Base-by-base conservation (phyloP, 2,888 invertebrate genomes). In the Polymixis flavicincta region DNA sequence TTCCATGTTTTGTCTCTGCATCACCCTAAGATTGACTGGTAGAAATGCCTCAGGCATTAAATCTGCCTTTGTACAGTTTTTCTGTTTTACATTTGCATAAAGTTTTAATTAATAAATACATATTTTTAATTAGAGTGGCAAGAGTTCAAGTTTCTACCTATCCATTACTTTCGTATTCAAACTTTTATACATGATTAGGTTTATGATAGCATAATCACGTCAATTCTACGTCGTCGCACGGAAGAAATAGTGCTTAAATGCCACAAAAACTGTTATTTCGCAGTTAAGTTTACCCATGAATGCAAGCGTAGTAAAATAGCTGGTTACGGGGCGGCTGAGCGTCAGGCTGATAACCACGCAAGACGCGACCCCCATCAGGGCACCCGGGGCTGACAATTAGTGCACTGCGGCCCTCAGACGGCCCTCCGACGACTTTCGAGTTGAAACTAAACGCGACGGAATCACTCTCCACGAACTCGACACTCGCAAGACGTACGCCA, bases 381-480 rank as follows among this genome's bases (percentile, higher is more conserved):
- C 84, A 85, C 88, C 89, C 88, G 87, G 78, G 84, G 85, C 90
- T 92, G 92, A 92, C 94, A 94, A 94, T 94, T 93, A 94, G 92
- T 89, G 91, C 91, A 89, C 90, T 90, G 89, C 85, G 89, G 89
- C 89, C 89, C 93, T 93, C 92, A 93, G 93, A 93, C 94, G 88
- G 89, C 90, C 85, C 93, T 93, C 91, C 88, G 88, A 85, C 89
- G 80, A 88, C 87, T 85, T 90, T 89, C 77, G 74, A 87, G 88
- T 88, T 87, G 88, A 87, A 90, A 91, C 91, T 91, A 93, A 92
- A 92, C 90, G 91, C 89, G 90, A 91, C 90, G 85, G 82, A 87
- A 82, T 87, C 86, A 85, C 78, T 85, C 84, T 87, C 87, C 86
- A 90, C 89, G 83, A 75, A 81, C 88, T 88, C 85, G 63, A 78